A percentile compares a stretch with the other conserved stretches of the same genome.
Conservation (phyloP, 1,140 invertebrate genomes). For the Drosophila kikkawai region DNA sequence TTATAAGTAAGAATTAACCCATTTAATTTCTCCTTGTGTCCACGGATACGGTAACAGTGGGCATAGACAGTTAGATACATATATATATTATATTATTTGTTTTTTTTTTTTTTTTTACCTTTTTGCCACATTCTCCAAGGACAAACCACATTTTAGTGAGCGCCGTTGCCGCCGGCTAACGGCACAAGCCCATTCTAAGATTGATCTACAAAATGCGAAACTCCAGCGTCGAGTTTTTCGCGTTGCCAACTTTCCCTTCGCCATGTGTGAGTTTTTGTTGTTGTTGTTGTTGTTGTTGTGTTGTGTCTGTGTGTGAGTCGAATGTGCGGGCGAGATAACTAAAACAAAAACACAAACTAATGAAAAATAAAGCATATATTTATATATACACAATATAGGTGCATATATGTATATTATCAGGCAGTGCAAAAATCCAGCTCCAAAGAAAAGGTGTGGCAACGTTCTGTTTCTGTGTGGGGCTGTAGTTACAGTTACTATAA, state of each 20-base stretch:
- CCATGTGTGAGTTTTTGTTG: slow-evolving; percentile 7
- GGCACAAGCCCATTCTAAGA: slow-evolving; percentile 67
- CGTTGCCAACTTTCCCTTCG: slow-evolving; percentile 59
- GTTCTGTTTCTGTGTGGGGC: slow-evolving; percentile 39
- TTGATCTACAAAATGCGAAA: slow-evolving; percentile 75
- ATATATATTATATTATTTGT: slow-evolving; percentile 36
- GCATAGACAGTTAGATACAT: slow-evolving; percentile 15
- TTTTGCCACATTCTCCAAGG: slow-evolving; percentile 79
- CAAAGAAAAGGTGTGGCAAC: slow-evolving; percentile 66
- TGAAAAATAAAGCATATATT: slow-evolving; percentile 9
- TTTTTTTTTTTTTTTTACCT: slow-evolving; percentile 19
- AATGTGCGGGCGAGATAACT: slow-evolving; percentile 70
- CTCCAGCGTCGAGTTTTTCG: slow-evolving; percentile 60
- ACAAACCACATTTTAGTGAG: slow-evolving; percentile 82
- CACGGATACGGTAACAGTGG: slow-evolving; percentile 19
- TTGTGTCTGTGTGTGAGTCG: slow-evolving; percentile 41
- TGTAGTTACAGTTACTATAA: slow-evolving; percentile 40
- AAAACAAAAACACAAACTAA: slow-evolving; percentile 55
- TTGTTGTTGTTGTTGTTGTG: not conserved
- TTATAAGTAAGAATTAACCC: fast-evolving
- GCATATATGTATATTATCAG: slow-evolving; percentile 14
- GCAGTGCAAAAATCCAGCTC: slow-evolving; percentile 32
- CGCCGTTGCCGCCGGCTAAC: slow-evolving; percentile 65
- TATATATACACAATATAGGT: not conserved
- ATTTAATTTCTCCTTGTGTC: not conserved